Base-by-base conservation (phyloP, 2,797 vertebrate genomes). In the Danio tinwini region DNA sequence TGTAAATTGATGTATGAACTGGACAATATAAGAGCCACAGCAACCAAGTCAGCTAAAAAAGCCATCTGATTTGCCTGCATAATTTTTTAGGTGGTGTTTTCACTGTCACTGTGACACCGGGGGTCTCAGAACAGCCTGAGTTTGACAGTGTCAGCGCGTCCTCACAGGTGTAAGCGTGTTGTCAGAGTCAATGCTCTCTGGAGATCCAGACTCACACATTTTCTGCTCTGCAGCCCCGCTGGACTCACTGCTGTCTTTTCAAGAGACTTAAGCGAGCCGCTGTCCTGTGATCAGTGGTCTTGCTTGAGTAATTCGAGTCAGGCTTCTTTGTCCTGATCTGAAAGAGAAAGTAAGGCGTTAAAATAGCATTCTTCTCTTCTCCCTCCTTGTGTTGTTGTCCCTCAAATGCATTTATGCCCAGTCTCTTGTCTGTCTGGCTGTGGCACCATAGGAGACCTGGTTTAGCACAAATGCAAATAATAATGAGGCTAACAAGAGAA, bases 211-310 rank as follows among this genome's bases (percentile, higher is more conserved):
- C 52, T 45, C n/a, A 64, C 77, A 62, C 63, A 61, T 55, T 58
- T 61, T 65, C 53, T 61, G 55, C 61, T 71, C 68, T 56, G 39
- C 56, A 72, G 76, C 61, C 74, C 78, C 56, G 52, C 71, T 45
- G 74, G 80, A 79, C 78, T 74, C 40, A 40, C 74, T 74, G 77
- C 63, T 74, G 77, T 72, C 63, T 81, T 77, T 82, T 78, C 45
- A 39, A 62, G 59, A 77, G 47, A 81, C 63, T 76, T 47, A 63
- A 39, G 55, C 42, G 50, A 76, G 76, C 70, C 53, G 50, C 59
- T 73, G 50, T 44, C 19, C 79, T 69, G 65, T 80, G 72, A 82
- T 81, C 80, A 74, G 63, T 76, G 83, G 71, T 50, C 53, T 65
- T 64, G 47, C 65, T 82, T 49, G 39, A 72, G 65, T 82, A 76